phyloP scores from a whole-genome alignment of 2,113 vertebrate genomes.

The Melierax canorus region DNA sequence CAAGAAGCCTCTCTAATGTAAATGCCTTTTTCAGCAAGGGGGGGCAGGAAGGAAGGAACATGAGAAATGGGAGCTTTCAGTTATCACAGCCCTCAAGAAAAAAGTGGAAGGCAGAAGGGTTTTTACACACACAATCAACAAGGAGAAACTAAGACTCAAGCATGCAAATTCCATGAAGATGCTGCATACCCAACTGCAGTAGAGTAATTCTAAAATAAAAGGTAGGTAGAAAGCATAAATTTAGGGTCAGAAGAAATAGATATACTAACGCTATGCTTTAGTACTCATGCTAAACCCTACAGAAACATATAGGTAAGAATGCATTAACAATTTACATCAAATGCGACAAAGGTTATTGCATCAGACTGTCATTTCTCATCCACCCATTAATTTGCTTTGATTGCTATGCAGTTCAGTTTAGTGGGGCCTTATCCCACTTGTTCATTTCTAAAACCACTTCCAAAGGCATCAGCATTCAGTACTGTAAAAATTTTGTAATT shows the following conservation, averaged over 20 bases:
- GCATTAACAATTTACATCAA: neutral
- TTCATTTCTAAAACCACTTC: neutral
- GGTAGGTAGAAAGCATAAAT: neutral
- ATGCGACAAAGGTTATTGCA: neutral
- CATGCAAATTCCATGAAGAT: neutral
- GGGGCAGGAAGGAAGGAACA: neutral
- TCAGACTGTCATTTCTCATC: neutral
- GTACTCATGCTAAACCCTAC: neutral
- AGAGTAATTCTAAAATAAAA: neutral
- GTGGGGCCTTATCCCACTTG: neutral
- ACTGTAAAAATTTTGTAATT: neutral
- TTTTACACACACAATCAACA: neutral
- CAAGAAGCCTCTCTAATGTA: neutral
- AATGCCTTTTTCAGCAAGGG: neutral
- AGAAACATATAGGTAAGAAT: neutral
- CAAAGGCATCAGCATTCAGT: neutral
- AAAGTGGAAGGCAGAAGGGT: neutral
- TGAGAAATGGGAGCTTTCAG: accelerated
- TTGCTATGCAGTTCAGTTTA: neutral
- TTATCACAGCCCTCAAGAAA: neutral
- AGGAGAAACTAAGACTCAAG: neutral
- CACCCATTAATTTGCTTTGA: neutral
- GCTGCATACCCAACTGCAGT: neutral
- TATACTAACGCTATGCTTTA: neutral
- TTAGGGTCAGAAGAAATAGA: neutral